Percentiles rank a stretch among this genome's conserved stretches.
phyloP scores from a whole-genome alignment of 2,113 vertebrate species.

The Progne subis region DNA sequence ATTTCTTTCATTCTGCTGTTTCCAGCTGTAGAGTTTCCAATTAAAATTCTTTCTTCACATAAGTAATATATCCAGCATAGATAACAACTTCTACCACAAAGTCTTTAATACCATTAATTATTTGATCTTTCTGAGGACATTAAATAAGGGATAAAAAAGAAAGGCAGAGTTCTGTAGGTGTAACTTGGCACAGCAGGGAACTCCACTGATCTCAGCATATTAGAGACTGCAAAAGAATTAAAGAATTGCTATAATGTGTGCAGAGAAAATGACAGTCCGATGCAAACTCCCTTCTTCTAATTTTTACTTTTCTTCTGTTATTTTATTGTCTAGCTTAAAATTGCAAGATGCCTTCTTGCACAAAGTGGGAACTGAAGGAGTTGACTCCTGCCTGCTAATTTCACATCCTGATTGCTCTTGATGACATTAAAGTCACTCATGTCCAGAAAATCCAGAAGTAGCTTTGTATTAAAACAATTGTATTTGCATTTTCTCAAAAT shows the following conservation, averaged over 20 bases:
- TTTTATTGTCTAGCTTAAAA: neutral
- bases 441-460: neutral
- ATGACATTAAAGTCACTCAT: neutral
- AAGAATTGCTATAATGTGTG: conserved; percentile 19
- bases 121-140: conserved; percentile 66
- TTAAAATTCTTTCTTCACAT: conserved; percentile 59
- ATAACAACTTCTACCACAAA: conserved; percentile 41
- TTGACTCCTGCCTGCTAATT: neutral
- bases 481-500: neutral
- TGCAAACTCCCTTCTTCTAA: conserved; percentile 35
- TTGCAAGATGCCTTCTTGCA: neutral
- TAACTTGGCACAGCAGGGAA: conserved; percentile 64
- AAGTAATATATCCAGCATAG: conserved; percentile 40
- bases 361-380: neutral
- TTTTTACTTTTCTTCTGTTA: neutral
- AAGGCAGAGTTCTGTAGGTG: conserved; percentile 35
- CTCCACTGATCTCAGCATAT: conserved; percentile 62
- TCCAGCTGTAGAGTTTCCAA: conserved; percentile 62
- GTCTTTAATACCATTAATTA: conserved; percentile 66
- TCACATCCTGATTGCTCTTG: neutral
- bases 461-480: neutral
- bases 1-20: neutral
- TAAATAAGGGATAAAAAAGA: conserved; percentile 18
- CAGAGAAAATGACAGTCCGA: conserved; percentile 36
- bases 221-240: conserved; percentile 32